Evolutionary conservation across 2,113 vertebrate genomes (phyloP).

Genomic region (Sigmodon hispidus): DNA sequence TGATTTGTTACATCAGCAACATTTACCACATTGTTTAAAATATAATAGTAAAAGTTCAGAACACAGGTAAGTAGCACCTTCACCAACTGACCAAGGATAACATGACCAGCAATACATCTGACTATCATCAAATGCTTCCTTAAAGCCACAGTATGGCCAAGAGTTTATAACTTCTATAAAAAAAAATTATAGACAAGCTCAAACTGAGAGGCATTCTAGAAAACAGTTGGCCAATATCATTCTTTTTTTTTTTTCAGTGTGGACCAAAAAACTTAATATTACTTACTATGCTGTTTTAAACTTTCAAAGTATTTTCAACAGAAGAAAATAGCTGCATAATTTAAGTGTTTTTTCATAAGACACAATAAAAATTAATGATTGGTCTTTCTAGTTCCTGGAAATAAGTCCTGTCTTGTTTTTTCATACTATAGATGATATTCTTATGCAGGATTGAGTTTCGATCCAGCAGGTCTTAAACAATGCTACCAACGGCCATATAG

Average conservation of each 20-base stretch:
- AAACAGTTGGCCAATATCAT: background rate
- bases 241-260: too few species aligned
- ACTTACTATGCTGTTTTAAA: constrained; percentile 81
- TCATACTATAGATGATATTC: constrained; percentile 75
- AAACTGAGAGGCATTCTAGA: background rate
- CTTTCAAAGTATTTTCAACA: constrained; percentile 74
- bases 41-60: background rate
- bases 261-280: constrained; percentile 85
- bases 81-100: background rate
- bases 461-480: constrained; percentile 83
- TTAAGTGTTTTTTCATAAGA: constrained; percentile 82
- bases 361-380: constrained; percentile 82
- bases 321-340: constrained; percentile 84
- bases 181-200: background rate
- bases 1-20: background rate
- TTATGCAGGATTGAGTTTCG: constrained; percentile 77
- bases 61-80: background rate
- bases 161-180: background rate
- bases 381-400: constrained; percentile 80
- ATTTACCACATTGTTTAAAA: background rate
- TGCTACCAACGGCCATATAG: constrained; percentile 72
- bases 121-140: background rate
- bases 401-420: constrained; percentile 80
- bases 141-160: background rate
- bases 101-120: background rate